A percentile compares a stretch with the other conserved stretches of the same genome.
Evolutionary conservation across 2,888 invertebrate species (phyloP).

Genomic region (Calameuta idolon): DNA sequence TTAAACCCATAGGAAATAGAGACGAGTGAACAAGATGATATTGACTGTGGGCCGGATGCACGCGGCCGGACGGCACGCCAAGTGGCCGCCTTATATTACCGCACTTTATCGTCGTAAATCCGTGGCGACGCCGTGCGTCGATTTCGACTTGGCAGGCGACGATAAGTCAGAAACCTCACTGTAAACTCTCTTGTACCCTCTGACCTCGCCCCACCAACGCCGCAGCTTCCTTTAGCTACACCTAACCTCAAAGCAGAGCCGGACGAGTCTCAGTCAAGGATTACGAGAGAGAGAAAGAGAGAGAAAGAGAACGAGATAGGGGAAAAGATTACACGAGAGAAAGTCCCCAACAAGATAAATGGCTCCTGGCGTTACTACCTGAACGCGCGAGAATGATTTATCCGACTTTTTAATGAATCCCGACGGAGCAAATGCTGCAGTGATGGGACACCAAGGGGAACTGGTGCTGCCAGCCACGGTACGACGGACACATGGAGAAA

Average conservation of each 20-base stretch:
- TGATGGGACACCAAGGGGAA: background rate
- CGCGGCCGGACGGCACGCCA: background rate
- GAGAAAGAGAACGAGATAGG: background rate
- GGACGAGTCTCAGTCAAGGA: background rate
- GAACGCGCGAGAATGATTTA: background rate
- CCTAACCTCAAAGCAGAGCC: background rate
- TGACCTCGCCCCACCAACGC: background rate
- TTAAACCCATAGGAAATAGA: background rate
- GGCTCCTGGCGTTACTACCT: background rate
- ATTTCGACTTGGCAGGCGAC: background rate
- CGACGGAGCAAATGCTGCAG: background rate
- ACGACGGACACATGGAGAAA: no score
- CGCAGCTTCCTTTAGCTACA: background rate
- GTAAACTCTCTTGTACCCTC: background rate
- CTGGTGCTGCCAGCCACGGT: background rate
- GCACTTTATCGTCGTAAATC: background rate
- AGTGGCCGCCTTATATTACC: background rate
- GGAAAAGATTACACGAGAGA: background rate
- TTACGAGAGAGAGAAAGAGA: background rate
- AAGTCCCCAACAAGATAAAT: background rate
- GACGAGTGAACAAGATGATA: background rate
- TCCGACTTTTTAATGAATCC: background rate
- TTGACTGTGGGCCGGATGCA: background rate
- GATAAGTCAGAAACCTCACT: background rate
- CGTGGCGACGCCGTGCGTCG: background rate